Evolutionary conservation across 1,140 invertebrate species (phyloP).

Genomic region (Chrysoperla carnea): DNA sequence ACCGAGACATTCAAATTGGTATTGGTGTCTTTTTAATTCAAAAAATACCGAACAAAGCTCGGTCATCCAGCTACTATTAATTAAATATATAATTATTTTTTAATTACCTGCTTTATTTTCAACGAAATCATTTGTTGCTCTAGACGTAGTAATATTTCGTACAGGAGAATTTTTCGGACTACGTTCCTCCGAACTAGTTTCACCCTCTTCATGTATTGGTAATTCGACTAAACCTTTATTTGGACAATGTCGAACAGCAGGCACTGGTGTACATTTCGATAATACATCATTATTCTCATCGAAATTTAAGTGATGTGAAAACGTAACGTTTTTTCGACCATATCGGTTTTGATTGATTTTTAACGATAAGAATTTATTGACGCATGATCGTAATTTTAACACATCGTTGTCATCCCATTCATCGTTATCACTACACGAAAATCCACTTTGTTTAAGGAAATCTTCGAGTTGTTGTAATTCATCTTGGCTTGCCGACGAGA

Average conservation of each 20-base stretch:
- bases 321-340: conserved; percentile 48
- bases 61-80: too few species aligned
- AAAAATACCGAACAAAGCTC: too few species aligned
- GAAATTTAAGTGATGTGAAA: conserved; percentile 30
- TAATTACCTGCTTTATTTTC: too few species aligned
- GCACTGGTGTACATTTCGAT: conserved; percentile 28
- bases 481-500: conserved; percentile 27
- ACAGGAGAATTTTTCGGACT: conserved; percentile 28
- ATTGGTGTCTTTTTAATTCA: too few species aligned
- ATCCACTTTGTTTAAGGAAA: conserved; percentile 50
- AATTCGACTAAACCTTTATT: conserved; percentile 36
- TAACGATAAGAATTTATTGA: conserved; percentile 37
- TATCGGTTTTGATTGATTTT: conserved; percentile 39
- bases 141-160: conserved; percentile 13
- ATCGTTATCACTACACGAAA: conserved; percentile 44
- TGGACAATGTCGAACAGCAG: conserved; percentile 17
- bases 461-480: conserved; percentile 52
- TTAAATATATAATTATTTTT: neutral
- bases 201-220: conserved; percentile 38
- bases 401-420: conserved; percentile 42
- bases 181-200: conserved; percentile 34
- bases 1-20: too few species aligned
- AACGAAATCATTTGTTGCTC: too few species aligned
- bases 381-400: conserved; percentile 47
- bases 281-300: conserved; percentile 34